Base-by-base conservation (phyloP, 2,888 invertebrate genomes). In the Leptopilina syphax region DNA sequence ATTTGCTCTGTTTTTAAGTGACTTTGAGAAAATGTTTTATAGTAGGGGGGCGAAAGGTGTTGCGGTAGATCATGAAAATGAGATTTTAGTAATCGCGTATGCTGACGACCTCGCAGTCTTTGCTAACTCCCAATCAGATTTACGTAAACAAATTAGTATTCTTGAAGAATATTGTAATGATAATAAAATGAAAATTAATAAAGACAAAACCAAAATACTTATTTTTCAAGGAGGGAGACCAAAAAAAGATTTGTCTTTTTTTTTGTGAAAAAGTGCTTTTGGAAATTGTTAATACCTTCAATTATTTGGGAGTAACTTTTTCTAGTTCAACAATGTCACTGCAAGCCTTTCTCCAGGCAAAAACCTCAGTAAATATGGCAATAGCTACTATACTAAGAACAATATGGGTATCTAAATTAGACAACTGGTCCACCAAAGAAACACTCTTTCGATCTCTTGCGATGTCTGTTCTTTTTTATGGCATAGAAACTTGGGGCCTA, bases 311-410 rank as follows among this genome's bases (percentile, higher is more conserved):
- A n/a, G 57, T 57, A 57, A 57, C 57, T 57, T 57, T 57, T n/a
- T 12, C 57, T 57, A 3, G 57, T 57, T 57, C 57, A 12, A 3
- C 57, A 57, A 57, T 57, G 57, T 57, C 13, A 10, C 57, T 12
- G 12, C 57, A 57, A 10, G 57, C 57, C 10, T 57, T 57, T 8
- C 57, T 57, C 4, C 57, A 57, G n/a, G 57, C 12, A n/a, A n/a
- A 57, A 12, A 57, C 57, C 12, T 57, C 57, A 1, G 13, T 57
- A 57, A 57, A 57, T 13, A 57, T 57, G 57, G 1, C 57, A n/a
- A 57, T 57, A 57, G 57, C 6, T n/a, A 57, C 57, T 57, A n/a
- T 57, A n/a, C 57, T 57, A 57, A 57, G 57, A 57, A 57, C 57
- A 57, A 57, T 57, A 57, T 12, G 57, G 4, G 13, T 3, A 57